phyloP scores from a whole-genome alignment of 2,797 vertebrate species.

The Rhinogobio ventralis region DNA sequence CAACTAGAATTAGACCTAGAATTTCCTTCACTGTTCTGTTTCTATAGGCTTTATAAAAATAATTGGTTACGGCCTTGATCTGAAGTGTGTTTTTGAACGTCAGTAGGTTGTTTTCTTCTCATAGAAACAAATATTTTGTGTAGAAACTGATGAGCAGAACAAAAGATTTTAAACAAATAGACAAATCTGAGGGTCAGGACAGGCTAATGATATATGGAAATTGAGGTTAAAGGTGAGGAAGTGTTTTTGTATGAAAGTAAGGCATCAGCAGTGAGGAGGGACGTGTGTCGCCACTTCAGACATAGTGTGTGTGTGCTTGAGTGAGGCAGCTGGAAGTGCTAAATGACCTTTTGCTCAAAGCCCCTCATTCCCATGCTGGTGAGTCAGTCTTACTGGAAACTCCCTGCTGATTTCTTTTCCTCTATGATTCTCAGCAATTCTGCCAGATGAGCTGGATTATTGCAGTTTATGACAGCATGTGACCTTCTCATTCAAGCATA shows the following conservation, averaged over 20 bases:
- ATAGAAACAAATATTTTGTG: background rate
- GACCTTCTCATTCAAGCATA: background rate
- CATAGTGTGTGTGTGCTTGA: background rate
- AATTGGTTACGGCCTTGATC: too few species aligned
- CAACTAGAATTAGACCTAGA: too few species aligned
- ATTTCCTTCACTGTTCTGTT: too few species aligned
- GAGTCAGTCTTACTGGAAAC: slow-evolving; percentile 67
- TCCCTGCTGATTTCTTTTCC: background rate
- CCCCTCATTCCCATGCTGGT: slow-evolving; percentile 30
- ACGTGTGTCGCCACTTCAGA: slow-evolving; percentile 25
- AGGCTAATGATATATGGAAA: slow-evolving; percentile 42
- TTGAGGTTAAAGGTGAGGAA: slow-evolving; percentile 50
- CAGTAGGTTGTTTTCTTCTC: background rate
- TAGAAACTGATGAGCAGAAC: slow-evolving; percentile 23
- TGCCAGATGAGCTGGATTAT: background rate
- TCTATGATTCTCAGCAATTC: background rate
- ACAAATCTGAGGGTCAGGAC: slow-evolving; percentile 17
- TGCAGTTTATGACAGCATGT: background rate
- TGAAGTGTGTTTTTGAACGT: background rate
- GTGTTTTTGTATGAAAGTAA: slow-evolving; percentile 57
- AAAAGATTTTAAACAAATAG: background rate
- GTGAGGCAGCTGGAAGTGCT: background rate
- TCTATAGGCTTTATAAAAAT: too few species aligned
- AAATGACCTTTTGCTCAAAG: slow-evolving; percentile 30
- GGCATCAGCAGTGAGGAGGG: slow-evolving; percentile 60